phyloP scores from a whole-genome alignment of 1,140 invertebrate genomes.

The Radopholus similis region DNA sequence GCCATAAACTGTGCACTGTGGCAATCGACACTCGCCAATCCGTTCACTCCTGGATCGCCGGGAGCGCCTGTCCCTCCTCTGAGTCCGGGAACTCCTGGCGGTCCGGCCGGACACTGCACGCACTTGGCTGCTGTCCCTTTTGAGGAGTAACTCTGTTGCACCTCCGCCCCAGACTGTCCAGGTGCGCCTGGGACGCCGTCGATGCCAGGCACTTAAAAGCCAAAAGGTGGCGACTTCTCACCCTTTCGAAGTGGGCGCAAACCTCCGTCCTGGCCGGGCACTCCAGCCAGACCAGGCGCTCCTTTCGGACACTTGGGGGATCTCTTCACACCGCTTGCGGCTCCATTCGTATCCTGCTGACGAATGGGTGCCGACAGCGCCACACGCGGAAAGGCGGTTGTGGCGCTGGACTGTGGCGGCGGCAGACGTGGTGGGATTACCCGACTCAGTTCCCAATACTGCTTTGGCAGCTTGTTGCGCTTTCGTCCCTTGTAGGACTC shows the following conservation, averaged over 20 bases:
- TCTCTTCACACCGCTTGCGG: not conserved
- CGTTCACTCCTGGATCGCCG: slow-evolving; percentile 1
- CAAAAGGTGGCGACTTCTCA: too few relatives aligned
- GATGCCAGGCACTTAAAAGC: too few relatives aligned
- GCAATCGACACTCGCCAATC: not conserved
- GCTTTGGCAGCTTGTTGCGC: not conserved
- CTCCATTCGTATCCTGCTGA: not conserved
- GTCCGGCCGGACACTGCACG: not conserved
- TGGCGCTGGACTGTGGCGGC: not conserved
- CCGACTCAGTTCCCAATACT: not conserved
- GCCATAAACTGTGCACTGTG: slow-evolving; percentile 9
- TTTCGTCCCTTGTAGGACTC: slow-evolving; percentile 21
- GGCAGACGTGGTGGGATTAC: not conserved
- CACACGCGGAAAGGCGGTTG: too few relatives aligned
- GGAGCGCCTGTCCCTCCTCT: not conserved
- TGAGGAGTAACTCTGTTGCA: too few relatives aligned
- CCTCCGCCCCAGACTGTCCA: too few relatives aligned
- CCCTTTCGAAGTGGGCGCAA: too few relatives aligned
- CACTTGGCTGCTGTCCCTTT: too few relatives aligned
- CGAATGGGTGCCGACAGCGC: too few relatives aligned
- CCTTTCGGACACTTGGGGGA: too few relatives aligned
- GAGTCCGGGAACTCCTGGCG: not conserved
- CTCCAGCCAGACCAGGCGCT: not conserved
- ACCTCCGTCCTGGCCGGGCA: not conserved
- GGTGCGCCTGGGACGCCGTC: not conserved